Conservation (phyloP, 2,113 vertebrate genomes). For the Platanista minor region DNA sequence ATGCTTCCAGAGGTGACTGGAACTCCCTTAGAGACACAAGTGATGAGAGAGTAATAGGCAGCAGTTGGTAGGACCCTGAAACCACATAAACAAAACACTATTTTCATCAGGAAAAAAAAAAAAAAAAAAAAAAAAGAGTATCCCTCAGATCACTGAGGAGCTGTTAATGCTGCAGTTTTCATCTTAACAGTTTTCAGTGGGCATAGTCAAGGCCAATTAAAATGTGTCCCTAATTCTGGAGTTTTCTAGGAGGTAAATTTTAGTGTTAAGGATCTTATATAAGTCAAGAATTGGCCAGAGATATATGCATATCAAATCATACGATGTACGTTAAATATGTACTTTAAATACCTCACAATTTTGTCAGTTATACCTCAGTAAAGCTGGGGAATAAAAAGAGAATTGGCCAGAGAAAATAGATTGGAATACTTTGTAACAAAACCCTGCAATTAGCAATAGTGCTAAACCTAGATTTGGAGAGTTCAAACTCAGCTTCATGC, state of each 20-base stretch:
- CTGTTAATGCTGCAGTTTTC: neutral
- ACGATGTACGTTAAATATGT: neutral
- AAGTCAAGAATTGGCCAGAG: neutral
- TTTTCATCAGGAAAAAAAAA: neutral
- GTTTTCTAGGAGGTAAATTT: neutral
- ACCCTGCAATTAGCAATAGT: neutral
- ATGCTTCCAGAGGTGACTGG: neutral
- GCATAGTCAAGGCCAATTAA: neutral
- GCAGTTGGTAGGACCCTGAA: neutral
- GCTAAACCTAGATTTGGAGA: neutral
- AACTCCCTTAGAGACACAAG: neutral
- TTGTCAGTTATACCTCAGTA: neutral
- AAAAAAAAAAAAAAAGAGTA: too few species aligned
- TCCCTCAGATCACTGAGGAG: neutral
- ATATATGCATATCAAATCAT: neutral
- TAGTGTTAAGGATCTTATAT: neutral
- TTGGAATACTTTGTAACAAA: neutral
- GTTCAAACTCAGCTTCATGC: neutral
- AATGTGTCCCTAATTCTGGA: neutral
- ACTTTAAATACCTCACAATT: neutral
- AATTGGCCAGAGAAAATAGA: neutral
- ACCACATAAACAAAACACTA: neutral
- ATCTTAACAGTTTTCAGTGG: neutral
- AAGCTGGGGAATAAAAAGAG: neutral
- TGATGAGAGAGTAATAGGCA: neutral